These are phyloP conservation scores for Euleptes europaea DNA, from an alignment of 2,113 vertebrate species.

Conservation along the genomic window DNA sequence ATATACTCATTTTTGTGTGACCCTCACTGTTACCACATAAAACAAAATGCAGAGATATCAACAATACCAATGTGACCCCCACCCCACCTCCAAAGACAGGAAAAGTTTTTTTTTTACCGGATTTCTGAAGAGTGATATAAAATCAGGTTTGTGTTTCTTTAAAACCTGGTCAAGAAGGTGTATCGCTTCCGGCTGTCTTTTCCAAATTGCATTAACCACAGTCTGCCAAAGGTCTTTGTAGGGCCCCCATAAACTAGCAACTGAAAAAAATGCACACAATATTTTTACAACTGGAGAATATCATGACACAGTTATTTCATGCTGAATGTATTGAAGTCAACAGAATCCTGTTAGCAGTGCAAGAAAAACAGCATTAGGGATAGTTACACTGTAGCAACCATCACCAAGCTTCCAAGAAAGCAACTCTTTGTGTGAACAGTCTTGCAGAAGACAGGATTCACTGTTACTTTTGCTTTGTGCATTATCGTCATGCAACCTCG, in stretches of 20 bases:
- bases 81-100: background rate
- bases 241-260: conserved; percentile 95
- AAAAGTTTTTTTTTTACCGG: conserved; percentile 79
- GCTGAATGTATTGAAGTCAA: background rate
- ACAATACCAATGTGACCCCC: background rate
- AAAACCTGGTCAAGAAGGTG: conserved; percentile 91
- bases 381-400: background rate
- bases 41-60: background rate
- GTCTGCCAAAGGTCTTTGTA: conserved; percentile 95
- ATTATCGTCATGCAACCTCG: background rate
- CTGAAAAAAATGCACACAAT: conserved; percentile 66
- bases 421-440: background rate
- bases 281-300: conserved; percentile 35
- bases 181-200: conserved; percentile 88
- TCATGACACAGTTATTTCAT: background rate
- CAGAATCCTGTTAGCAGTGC: background rate
- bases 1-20: background rate
- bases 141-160: conserved; percentile 95
- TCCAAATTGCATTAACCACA: conserved; percentile 88
- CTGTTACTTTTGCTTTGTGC: background rate
- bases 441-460: background rate
- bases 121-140: conserved; percentile 95
- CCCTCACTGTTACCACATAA: background rate
- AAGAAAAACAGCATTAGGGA: background rate
- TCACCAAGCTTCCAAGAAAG: background rate